These are phyloP conservation scores for Tragelaphus scriptus DNA, from an alignment of 2,113 vertebrate genomes.

Conservation along the genomic window DNA sequence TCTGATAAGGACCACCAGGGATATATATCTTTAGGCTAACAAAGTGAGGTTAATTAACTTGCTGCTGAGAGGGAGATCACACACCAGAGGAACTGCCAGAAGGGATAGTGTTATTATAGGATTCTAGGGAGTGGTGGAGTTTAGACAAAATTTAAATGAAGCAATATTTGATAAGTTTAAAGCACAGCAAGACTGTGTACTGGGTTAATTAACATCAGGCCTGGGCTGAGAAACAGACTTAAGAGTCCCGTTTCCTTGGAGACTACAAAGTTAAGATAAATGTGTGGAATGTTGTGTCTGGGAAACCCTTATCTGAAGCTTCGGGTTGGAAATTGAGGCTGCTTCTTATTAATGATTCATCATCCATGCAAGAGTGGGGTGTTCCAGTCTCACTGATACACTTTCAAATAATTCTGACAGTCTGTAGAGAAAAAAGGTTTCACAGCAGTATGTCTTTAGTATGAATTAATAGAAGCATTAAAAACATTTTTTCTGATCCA, in stretches of 20 bases:
- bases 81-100: neutral
- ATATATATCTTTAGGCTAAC: neutral
- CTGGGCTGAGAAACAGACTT: neutral
- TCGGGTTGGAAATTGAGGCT: neutral
- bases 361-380: neutral
- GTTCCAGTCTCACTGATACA: neutral
- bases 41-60: conserved; percentile 33
- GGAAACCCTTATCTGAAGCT: neutral
- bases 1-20: neutral
- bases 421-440: neutral
- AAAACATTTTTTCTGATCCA: neutral
- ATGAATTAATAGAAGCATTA: neutral
- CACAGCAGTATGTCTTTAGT: neutral
- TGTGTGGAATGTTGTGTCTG: neutral
- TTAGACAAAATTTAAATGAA: conserved; percentile 31
- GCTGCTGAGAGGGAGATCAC: neutral
- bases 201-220: conserved; percentile 3
- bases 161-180: conserved; percentile 26
- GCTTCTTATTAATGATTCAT: neutral
- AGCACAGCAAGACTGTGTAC: neutral
- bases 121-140: neutral
- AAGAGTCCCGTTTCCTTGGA: conserved; percentile 11
- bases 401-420: neutral
- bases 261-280: neutral
- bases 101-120: neutral